Evolutionary conservation across 35 echinoderm and acorn worm species (phyloP).

Genomic region (Ptychodera flava): DNA sequence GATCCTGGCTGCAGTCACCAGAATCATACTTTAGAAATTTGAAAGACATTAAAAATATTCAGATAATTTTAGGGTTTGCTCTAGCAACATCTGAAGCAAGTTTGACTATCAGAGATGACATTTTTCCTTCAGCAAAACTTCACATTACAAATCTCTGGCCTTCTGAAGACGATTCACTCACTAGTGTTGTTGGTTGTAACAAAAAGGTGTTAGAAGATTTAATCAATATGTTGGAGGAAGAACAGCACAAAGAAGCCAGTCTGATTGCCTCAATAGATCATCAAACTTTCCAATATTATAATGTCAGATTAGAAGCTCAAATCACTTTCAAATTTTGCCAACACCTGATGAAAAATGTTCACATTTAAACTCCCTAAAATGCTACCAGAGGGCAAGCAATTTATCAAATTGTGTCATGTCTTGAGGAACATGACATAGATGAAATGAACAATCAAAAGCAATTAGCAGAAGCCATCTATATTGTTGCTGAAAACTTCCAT

Average conservation of each 20-base stretch:
- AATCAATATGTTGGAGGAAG: not conserved
- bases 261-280: no score
- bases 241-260: no score
- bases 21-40: not conserved
- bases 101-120: not conserved
- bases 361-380: no score
- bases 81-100: not conserved
- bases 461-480: not conserved
- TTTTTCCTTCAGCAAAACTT: not conserved
- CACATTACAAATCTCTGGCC: not conserved
- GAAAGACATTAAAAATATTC: not conserved
- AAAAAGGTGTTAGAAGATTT: not conserved
- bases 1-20: not conserved
- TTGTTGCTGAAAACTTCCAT: not conserved
- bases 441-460: not conserved
- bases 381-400: no score
- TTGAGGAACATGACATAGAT: not conserved
- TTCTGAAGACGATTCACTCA: not conserved
- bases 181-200: not conserved
- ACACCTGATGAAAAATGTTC: no score
- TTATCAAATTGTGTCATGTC: not conserved
- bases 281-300: no score
- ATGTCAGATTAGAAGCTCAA: no score
- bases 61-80: not conserved
- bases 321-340: no score